Evolutionary conservation across 2,888 invertebrate species (phyloP).

Genomic region (Schizaphis graminum): DNA sequence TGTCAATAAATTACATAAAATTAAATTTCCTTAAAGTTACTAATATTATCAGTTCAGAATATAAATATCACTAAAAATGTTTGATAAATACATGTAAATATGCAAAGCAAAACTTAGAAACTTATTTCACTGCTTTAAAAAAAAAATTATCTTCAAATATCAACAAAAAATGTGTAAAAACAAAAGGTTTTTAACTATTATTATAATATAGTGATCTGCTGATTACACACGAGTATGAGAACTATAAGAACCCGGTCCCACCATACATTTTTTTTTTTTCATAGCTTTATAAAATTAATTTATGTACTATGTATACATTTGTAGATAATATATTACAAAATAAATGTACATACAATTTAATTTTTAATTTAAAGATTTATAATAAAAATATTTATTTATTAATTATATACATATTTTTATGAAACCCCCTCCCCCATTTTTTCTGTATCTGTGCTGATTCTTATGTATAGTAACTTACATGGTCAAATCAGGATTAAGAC

Average conservation of each 20-base stretch:
- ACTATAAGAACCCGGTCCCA: too few species aligned
- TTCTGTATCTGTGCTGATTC: background rate
- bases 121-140: background rate
- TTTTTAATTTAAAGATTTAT: background rate
- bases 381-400: background rate
- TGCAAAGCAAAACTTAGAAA: background rate
- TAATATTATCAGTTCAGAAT: background rate
- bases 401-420: background rate
- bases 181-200: background rate
- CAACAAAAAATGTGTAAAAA: background rate
- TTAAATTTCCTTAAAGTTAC: background rate
- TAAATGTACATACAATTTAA: background rate
- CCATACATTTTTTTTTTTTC: background rate
- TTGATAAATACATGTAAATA: background rate
- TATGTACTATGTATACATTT: background rate
- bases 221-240: too few species aligned
- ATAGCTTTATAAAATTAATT: background rate
- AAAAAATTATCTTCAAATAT: background rate
- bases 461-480: conserved; percentile 40
- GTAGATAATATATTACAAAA: background rate
- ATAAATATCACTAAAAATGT: background rate
- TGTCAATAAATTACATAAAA: background rate
- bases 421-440: background rate
- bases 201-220: background rate
- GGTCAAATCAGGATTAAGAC: conserved; percentile 66